Evolutionary conservation across 2,113 vertebrate genomes (phyloP).

Genomic region (Bagarius yarrelli): DNA sequence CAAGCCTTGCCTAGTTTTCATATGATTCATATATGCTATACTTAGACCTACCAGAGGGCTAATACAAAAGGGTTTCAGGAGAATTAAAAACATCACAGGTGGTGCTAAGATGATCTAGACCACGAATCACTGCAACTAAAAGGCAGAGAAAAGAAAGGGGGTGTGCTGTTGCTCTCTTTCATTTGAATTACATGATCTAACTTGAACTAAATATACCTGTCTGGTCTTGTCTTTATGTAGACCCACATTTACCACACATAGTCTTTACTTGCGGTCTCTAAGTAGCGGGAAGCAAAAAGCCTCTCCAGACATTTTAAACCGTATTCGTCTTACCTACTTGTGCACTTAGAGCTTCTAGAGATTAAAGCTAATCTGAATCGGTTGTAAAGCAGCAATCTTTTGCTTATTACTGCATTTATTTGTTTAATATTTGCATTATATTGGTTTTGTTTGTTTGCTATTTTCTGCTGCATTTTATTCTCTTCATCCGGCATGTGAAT

Average conservation of each 20-base stretch:
- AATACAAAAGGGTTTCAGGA: not conserved
- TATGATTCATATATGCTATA: constrained; percentile 24
- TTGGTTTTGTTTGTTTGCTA: constrained; percentile 8
- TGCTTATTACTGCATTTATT: not conserved
- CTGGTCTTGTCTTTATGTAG: constrained; percentile 17
- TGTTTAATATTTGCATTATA: constrained; percentile 29
- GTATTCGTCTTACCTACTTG: not conserved
- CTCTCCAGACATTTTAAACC: constrained; percentile 22
- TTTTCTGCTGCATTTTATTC: constrained; percentile 32
- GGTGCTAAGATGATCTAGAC: not conserved
- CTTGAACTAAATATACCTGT: not conserved
- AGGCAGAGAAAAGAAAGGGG: not conserved
- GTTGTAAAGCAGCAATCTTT: not conserved
- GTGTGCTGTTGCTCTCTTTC: not conserved
- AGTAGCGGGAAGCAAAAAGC: not conserved
- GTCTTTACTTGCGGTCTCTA: not conserved
- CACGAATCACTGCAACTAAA: constrained; percentile 9
- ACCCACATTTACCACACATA: constrained; percentile 7
- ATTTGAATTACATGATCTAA: not conserved
- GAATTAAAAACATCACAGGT: constrained; percentile 17
- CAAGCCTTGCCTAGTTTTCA: constrained; percentile 9
- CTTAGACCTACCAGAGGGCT: not conserved
- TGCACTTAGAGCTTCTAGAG: not conserved
- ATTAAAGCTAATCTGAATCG: not conserved
- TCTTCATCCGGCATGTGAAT: constrained; percentile 28